Evolutionary conservation across 1,140 invertebrate genomes (phyloP).

Genomic region (Drosophila kurseongensis): DNA sequence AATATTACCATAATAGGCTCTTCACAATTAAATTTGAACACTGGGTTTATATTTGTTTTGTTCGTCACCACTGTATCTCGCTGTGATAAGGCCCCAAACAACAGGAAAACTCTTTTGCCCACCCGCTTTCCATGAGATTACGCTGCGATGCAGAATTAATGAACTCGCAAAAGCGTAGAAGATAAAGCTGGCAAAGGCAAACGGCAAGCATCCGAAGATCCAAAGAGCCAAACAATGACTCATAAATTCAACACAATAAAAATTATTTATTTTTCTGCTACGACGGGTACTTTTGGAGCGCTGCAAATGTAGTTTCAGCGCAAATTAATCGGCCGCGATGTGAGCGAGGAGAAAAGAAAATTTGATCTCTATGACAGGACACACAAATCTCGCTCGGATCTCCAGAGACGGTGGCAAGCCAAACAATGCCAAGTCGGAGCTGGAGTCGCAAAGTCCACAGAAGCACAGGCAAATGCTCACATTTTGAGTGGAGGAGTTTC

Average conservation of each 20-base stretch:
- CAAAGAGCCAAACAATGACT: constrained; percentile 61
- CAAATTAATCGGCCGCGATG: constrained; percentile 41
- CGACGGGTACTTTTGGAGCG: constrained; percentile 36
- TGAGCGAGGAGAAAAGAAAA: constrained; percentile 49
- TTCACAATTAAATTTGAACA: no score
- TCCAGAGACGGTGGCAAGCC: constrained; percentile 39
- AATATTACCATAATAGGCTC: no score
- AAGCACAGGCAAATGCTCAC: constrained; percentile 62
- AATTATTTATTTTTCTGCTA: constrained; percentile 56
- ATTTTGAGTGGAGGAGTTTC: constrained; percentile 51
- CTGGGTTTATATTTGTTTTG: no score
- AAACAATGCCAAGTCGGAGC: constrained; percentile 26
- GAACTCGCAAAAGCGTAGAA: constrained; percentile 44
- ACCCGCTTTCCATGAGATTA: constrained; percentile 38
- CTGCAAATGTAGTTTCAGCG: constrained; percentile 40
- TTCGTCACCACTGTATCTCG: no score
- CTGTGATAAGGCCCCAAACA: constrained; percentile 15
- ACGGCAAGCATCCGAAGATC: constrained; percentile 4
- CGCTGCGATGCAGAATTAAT: constrained; percentile 58
- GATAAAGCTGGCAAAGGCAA: constrained; percentile 31
- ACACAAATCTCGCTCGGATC: constrained; percentile 71
- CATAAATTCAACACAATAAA: constrained; percentile 63
- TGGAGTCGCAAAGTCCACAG: constrained; percentile 29
- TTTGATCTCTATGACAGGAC: constrained; percentile 69
- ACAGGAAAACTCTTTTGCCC: constrained; percentile 21